phyloP scores from a whole-genome alignment of 2,888 invertebrate species.

The Drosophila paucipuncta region DNA sequence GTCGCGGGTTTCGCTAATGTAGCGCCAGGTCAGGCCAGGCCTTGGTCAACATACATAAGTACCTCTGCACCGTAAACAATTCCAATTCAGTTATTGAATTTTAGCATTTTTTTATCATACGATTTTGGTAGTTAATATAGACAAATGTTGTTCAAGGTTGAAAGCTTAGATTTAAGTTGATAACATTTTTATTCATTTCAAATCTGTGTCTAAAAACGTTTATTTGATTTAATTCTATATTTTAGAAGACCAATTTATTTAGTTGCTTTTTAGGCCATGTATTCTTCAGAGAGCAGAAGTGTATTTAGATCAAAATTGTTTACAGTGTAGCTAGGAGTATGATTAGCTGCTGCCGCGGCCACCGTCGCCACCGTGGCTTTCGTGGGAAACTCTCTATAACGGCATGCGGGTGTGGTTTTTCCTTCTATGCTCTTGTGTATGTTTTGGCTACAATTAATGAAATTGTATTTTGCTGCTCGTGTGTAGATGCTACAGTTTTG shows the following conservation, averaged over 20 bases:
- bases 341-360: slow-evolving; percentile 44
- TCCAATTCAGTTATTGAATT: neutral
- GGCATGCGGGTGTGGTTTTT: slow-evolving; percentile 83
- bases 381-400: slow-evolving; percentile 82
- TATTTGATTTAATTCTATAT: neutral
- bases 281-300: neutral
- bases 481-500: slow-evolving; percentile 60
- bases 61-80: slow-evolving; percentile 1
- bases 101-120: neutral
- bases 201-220: neutral
- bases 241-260: neutral
- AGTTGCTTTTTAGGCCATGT: neutral
- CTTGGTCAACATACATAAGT: slow-evolving; percentile 46
- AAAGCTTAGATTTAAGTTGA: neutral
- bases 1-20: slow-evolving; percentile 49
- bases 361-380: slow-evolving; percentile 39
- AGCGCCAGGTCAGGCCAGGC: slow-evolving; percentile 65
- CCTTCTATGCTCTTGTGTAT: slow-evolving; percentile 48
- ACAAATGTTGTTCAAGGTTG: neutral
- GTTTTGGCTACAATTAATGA: slow-evolving; percentile 78
- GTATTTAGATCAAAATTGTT: neutral
- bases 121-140: neutral
- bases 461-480: slow-evolving; percentile 62
- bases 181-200: neutral
- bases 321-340: slow-evolving; percentile 10